Evolutionary conservation across 2,888 invertebrate genomes (phyloP).

Genomic region (Pyrocoelia pectoralis): DNA sequence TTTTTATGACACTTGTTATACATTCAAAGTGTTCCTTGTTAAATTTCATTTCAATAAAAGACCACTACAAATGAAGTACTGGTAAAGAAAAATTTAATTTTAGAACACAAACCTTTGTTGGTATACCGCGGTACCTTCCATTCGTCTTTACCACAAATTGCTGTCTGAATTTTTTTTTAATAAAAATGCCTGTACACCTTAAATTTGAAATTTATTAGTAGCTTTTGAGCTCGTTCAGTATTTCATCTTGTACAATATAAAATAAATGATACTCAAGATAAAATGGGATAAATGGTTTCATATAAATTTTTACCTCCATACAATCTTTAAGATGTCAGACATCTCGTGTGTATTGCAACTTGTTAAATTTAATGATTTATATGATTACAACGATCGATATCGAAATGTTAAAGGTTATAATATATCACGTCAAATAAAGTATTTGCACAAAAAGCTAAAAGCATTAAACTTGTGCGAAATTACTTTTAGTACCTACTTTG

Average conservation of each 20-base stretch:
- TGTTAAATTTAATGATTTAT: neutral
- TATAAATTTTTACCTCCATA: neutral
- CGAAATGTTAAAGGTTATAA: neutral
- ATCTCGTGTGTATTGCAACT: neutral
- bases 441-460: no score
- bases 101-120: no score
- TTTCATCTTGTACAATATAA: neutral
- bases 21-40: neutral
- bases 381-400: neutral
- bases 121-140: no score
- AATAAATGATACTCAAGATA: neutral
- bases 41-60: slow-evolving; percentile 1
- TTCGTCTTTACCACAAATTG: no score
- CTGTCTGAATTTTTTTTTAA: no score
- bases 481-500: no score
- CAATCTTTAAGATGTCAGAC: neutral
- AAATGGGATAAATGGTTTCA: neutral
- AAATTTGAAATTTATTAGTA: neutral
- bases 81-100: no score
- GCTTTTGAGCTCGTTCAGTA: neutral
- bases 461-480: no score
- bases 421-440: no score
- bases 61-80: neutral
- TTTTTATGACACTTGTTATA: slow-evolving; percentile 2
- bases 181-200: no score